Evolutionary conservation across 2,797 vertebrate species (phyloP), one percentile per base, ranked within the genome.

Genomic region (Falco concolor): DNA sequence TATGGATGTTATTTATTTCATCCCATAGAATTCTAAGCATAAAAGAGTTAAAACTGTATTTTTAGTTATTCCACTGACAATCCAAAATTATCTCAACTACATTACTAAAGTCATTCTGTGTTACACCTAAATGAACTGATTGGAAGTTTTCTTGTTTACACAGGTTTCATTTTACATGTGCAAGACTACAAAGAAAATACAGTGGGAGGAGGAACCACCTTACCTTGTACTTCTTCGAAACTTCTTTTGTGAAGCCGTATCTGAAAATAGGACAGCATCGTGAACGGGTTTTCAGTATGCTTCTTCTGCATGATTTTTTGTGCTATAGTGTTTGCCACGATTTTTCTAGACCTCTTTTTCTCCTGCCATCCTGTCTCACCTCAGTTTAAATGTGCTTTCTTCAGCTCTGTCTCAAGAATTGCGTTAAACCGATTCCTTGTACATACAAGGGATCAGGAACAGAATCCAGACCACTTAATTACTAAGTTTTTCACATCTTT

Each of bases 241-340:
- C 98, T 98, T 99, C 99, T 97, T 98, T 99, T 63, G 99, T 99
- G 97, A 99, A 99, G 73, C 99, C 99, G 12, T 99, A 99, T 94
- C 99, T 99, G 97, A 92, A 98, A 98, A 94, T 3, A 95, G 38
- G 34, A 96, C 65, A 76, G 32, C 27, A 80, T 86, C 59, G 93
- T 52, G 24, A 96, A 86, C 53, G 63, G 75, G 2, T 32, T 47
- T 75, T 23, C 38, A 89, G 28, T 42, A 36, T 21, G 15, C 4
- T 18, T 45, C 15, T 72, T 81, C 36, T 79, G 47, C n/a, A 77
- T 40, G 4, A n/a, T 28, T 40, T 77, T 70, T 64, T 76, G 9
- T 13, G 24, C 68, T 83, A 40, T 2, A 40, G 53, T 59, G 73
- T 88, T 76, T 90, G 45, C 34, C 42, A 80, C 24, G 44, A 95